Base-by-base conservation (phyloP, 2,888 invertebrate genomes). In the Papilio demoleus region DNA sequence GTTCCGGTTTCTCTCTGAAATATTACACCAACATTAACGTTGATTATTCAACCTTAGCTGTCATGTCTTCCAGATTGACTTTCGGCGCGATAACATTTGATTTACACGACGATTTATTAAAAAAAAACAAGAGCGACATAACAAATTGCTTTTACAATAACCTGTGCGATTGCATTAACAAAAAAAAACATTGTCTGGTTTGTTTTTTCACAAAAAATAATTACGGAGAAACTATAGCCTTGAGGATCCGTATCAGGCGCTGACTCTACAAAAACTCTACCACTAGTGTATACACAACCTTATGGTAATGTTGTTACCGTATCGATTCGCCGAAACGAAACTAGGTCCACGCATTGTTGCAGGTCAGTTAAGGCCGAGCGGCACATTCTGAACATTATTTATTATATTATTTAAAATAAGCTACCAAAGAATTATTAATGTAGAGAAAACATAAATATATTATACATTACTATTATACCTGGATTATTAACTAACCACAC, bases 311-410 rank as follows among this genome's bases (percentile, higher is more conserved):
- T 47, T 3, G 47, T 47, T 47, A 69, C 70, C 65, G 68, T 71
- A 76, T 74, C 72, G 76, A 77, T 80, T 79, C 77, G 74, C 71
- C 76, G 80, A 81, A 83, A 79, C 75, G 72, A 75, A 77, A 75
- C 77, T 79, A 76, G 72, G 68, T 67, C 71, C 72, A 64, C 66
- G 71, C 67, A 70, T 67, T 73, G 71, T 71, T 75, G 69, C 74
- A 68, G 70, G 70, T 73, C 69, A 70, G 67, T 70, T 53, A 67
- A 61, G 45, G 24, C 34, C 17, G 61, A 58, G 24, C 19, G 31
- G 38, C 34, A 22, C 14, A 38, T 38, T 38, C 34, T 59, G 34
- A 59, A 12, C 19, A 38, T 38, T 38, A 59, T 36, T 38, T 59
- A 22, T 59, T 38, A 38, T 1, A 8, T 58, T 34, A 12, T 38